Base-by-base conservation (phyloP, 1,140 invertebrate species). In the Hetaerina americana region DNA sequence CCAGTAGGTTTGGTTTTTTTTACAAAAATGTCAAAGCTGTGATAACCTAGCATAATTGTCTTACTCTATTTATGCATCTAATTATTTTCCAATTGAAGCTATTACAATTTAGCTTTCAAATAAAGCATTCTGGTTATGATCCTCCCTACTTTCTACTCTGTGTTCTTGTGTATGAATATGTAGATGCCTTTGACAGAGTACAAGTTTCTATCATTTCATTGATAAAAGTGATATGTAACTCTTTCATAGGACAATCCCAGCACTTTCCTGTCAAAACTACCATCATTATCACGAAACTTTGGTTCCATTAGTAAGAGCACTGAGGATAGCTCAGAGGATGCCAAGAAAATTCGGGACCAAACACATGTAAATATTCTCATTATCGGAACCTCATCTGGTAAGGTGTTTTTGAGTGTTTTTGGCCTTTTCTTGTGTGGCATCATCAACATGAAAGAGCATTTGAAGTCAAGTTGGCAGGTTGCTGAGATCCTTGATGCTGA, bases 341-440 rank as follows among this genome's bases (percentile, higher is more conserved):
- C 83, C 2, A 86, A 85, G 75, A 82, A 85, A 75, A 78, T 88
- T 24, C 85, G 86, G 76, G 86, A 89, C 66, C 90, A 92, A 76
- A 87, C 82, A 31, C 84, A 88, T 31, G 81, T 93, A 5, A 93
- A 91, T 80, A 85, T 94, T 75, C 80, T 95, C n/a, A 78, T 94
- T 71, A 84, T 94, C 71, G 92, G 92, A 27, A 90, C 90, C 77
- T 85, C 87, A 66, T 84, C 84, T 78, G 91, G 92, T 0, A 84
- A 86, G 73, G 82, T 96, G 15, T 84, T 89, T 75, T 83, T 96
- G 74, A 89, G 89, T 78, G 87, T 94, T 0, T 94, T 94, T 83
- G 95, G 95, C 26, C 87, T 92, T 75, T 92, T 94, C 78, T 88
- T 89, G 18, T 90, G 90, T 78, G 90, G 90, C 5, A 85, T 84